Evolutionary conservation across 1,140 invertebrate species (phyloP).

Genomic region (Heliconius hewitsoni): DNA sequence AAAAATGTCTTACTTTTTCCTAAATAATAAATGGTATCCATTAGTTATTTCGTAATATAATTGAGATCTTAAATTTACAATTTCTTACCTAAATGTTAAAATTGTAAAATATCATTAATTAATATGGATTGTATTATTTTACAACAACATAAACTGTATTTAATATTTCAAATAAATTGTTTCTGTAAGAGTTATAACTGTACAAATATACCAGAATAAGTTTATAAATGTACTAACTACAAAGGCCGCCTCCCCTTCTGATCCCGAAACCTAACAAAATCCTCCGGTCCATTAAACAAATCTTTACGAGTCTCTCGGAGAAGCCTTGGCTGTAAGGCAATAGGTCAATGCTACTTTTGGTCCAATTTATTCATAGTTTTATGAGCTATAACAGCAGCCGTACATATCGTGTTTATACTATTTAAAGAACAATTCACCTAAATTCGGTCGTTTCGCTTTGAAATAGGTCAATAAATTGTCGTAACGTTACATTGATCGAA

Average conservation of each 20-base stretch:
- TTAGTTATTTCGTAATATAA: too few relatives aligned
- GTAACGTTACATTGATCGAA: constrained; percentile 46
- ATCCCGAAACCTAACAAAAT: constrained; percentile 47
- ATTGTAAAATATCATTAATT: too few relatives aligned
- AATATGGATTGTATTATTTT: too few relatives aligned
- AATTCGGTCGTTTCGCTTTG: constrained; percentile 24
- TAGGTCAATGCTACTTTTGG: constrained; percentile 55
- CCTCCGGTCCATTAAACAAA: constrained; percentile 60
- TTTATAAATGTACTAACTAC: not conserved
- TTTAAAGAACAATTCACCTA: constrained; percentile 10
- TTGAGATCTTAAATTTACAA: too few relatives aligned
- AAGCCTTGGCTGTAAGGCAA: constrained; percentile 52
- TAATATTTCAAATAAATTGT: not conserved
- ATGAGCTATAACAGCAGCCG: constrained; percentile 33
- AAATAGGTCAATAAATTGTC: constrained; percentile 39
- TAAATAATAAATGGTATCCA: too few relatives aligned
- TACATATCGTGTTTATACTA: constrained; percentile 24
- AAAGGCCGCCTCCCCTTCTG: constrained; percentile 14
- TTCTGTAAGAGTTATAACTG: not conserved
- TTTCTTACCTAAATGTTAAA: too few relatives aligned
- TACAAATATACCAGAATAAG: not conserved
- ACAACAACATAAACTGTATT: too few relatives aligned
- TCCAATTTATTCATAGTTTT: constrained; percentile 44
- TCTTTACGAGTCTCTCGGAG: constrained; percentile 55
- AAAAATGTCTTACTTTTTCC: too few relatives aligned